phyloP scores from a whole-genome alignment of 2,888 invertebrate genomes.

The Lamproptera curius region DNA sequence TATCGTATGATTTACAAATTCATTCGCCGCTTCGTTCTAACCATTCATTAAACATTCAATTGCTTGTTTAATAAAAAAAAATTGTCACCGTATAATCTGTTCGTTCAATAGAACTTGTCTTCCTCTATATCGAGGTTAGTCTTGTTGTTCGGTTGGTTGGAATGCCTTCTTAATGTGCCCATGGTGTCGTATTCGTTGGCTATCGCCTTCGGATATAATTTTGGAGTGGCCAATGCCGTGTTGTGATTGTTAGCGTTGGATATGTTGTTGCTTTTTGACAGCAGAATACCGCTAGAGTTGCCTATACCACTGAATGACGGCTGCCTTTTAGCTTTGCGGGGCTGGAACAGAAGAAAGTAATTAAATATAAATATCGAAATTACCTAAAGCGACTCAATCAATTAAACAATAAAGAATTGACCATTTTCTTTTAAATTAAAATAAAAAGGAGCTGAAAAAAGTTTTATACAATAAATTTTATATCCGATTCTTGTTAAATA shows the following conservation, averaged over 20 bases:
- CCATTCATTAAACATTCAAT: too few species aligned
- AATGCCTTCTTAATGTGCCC: conserved; percentile 86
- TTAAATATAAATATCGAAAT: too few species aligned
- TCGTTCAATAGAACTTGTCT: conserved; percentile 81
- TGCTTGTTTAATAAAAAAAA: too few species aligned
- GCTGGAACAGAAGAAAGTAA: conserved; percentile 42
- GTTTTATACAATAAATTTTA: too few species aligned
- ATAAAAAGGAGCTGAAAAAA: too few species aligned
- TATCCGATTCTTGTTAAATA: too few species aligned
- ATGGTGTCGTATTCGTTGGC: conserved; percentile 87
- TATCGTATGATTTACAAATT: too few species aligned
- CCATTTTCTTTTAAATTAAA: too few species aligned
- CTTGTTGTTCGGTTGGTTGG: conserved; percentile 83
- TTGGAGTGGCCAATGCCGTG: conserved; percentile 78
- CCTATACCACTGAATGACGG: conserved; percentile 82
- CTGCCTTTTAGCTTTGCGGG: conserved; percentile 80
- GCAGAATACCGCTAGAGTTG: conserved; percentile 69
- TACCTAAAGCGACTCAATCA: too few species aligned
- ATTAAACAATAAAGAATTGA: too few species aligned
- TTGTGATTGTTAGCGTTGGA: conserved; percentile 81
- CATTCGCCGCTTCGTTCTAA: too few species aligned
- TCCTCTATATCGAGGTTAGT: conserved; percentile 81
- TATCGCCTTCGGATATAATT: conserved; percentile 82
- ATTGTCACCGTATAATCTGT: too few species aligned
- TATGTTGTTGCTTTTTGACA: conserved; percentile 78